A percentile compares a stretch with the other conserved stretches of the same genome.
Evolutionary conservation across 1,140 invertebrate species (phyloP).

Genomic region (Asobara japonica): DNA sequence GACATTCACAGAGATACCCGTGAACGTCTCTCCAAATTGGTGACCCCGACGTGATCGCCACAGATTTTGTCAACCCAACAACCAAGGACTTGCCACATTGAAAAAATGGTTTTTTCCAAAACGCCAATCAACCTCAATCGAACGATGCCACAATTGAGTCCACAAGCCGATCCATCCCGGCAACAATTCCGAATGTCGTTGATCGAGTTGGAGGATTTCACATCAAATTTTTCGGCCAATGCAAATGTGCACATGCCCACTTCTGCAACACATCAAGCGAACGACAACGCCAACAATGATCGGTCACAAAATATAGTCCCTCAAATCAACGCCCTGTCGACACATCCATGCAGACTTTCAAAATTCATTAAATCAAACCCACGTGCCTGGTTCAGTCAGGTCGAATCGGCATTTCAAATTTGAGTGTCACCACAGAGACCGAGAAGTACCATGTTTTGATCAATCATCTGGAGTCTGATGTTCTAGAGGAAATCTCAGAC

Average conservation of each 20-base stretch:
- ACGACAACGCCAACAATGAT: too few species aligned
- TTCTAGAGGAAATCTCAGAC: background rate
- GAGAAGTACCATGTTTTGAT: background rate
- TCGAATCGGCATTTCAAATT: background rate
- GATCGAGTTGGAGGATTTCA: background rate
- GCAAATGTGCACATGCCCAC: too few species aligned
- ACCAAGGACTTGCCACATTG: background rate
- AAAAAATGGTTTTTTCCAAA: background rate
- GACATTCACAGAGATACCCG: too few species aligned
- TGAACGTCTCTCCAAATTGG: background rate
- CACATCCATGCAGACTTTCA: background rate
- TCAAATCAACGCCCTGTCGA: background rate
- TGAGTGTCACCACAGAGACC: background rate
- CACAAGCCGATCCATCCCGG: background rate
- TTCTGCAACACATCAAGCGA: too few species aligned
- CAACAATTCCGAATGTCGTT: too few species aligned
- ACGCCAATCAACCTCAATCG: background rate
- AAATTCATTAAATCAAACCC: background rate
- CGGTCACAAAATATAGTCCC: background rate
- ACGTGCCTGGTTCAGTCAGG: background rate
- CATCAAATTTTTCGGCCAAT: background rate
- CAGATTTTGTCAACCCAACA: background rate
- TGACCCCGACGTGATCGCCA: background rate
- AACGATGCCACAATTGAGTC: background rate
- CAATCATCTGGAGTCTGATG: background rate